Evolutionary conservation across 1,140 invertebrate genomes (phyloP), one percentile per base, ranked within the genome.

Genomic region (Drosophila sechellia): DNA sequence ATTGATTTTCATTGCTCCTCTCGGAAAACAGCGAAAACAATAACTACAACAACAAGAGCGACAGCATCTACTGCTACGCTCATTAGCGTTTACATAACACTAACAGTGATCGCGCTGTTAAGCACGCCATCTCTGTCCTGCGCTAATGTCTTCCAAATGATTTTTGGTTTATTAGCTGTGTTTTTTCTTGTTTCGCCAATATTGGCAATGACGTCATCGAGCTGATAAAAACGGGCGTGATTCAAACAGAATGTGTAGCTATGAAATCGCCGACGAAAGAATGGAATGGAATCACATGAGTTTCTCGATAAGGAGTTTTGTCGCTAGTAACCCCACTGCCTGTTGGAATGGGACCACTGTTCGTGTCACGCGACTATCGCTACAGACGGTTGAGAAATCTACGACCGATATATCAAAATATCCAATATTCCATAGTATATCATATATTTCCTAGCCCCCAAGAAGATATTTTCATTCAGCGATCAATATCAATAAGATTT

Each of bases 1-100:
- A 89, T 89, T 89, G 84, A 89, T 89, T 89, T 89, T 89, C 84
- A 89, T 89, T 89, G 84, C 77, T 87, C 71, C 76, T 77, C 79
- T 70, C 13, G 43, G 55, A 63, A 50, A 77, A 65, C 46, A 34
- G 46, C 49, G 1, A 31, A 31, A 31, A 31, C 6, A 66, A 31
- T 15, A 69, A 37, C 15, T 40, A 48, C 17, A 66, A 34, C n/a
- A 48, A 6, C 11, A 57, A 4, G 17, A 20, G 20, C 42, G 61
- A 17, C 42, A 45, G 11, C 42, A 20, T 22, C 42, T 53, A 17
- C 37, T 52, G 55, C 52, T 75, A 50, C 71, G 39, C 54, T 75
- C 59, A 70, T 70, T 64, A 70, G 52, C 60, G 46, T 75, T 75
- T 75, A 75, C 71, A 75, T 75, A 75, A 71, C 66, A 17, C 46